Evolutionary conservation across 1,140 invertebrate genomes (phyloP), one percentile per base, ranked within the genome.

Genomic region (Listronotus oregonensis): DNA sequence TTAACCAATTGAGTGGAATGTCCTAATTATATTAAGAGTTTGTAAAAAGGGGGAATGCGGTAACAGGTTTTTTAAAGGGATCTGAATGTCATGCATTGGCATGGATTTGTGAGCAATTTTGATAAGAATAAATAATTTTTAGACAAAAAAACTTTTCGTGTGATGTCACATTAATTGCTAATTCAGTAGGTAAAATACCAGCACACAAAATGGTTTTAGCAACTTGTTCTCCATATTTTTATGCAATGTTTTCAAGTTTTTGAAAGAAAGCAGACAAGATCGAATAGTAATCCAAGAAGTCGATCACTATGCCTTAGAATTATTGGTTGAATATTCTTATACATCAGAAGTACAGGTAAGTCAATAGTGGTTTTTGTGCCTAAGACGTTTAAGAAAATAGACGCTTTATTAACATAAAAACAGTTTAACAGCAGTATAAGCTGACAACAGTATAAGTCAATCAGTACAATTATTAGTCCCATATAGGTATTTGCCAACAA

Each of bases 191-290:
- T n/a, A n/a, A 94, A 79, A 88, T 96, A 49, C 84, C 87, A 47
- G 95, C 94, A 10, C 96, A 98, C 81, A 94, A 94, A 82, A 92
- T 95, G 83, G 89, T 99, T 9, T 82, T 99, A 46, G 92, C 95
- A 27, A 89, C 95, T 0, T 94, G 93, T 77, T 95, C 93, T 72
- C 93, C 94, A 2, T 99, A 98, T 83, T 99, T 98, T 80, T 91
- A 92, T 80, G 95, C 95, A 34, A 98, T 99, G 96, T 99, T 99
- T 81, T 96, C 93, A 17, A 91, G 91, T 75, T 94, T 97, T 79
- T n/a, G n/a, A 90, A 93, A 72, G 94, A 97, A 78, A 90, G 93
- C 55, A 90, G 90, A 69, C 88, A 90, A 66, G 86, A 92, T 46
- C 79, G 87, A 65, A 89, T 98, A 69, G 90, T 87, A 7, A 82